Conservation (phyloP, 2,797 vertebrate species). For the Anguilla obscura region DNA sequence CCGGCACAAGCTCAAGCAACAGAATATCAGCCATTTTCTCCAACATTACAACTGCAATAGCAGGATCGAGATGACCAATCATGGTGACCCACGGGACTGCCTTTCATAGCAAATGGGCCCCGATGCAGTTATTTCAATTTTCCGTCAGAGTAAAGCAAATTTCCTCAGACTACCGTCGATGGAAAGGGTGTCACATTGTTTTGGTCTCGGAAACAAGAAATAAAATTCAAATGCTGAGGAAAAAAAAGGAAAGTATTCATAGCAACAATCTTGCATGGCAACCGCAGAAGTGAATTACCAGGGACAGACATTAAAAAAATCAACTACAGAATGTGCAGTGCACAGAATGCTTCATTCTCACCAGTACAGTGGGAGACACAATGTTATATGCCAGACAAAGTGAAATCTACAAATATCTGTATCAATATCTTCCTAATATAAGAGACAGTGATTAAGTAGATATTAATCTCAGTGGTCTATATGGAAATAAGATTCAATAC, state of each 20-base stretch:
- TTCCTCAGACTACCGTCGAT: background rate
- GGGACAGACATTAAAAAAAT: background rate
- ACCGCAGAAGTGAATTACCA: background rate
- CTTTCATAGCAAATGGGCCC: background rate
- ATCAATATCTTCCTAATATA: background rate
- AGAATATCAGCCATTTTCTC: background rate
- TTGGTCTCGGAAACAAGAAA: background rate
- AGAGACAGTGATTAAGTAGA: background rate
- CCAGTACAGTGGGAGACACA: background rate
- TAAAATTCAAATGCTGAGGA: background rate
- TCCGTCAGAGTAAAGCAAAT: background rate
- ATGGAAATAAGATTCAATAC: background rate
- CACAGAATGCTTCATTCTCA: background rate
- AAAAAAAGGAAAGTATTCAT: background rate
- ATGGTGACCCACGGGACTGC: background rate
- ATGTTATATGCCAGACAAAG: background rate
- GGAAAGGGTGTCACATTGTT: background rate
- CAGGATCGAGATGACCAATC: background rate
- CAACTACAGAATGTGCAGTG: background rate
- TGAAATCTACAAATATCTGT: background rate
- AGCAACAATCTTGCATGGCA: constrained; percentile 7
- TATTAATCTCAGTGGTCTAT: background rate
- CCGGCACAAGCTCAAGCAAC: background rate
- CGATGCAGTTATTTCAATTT: background rate
- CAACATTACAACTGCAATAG: too few species aligned